Percentiles rank a stretch among this genome's conserved stretches.
Conservation (phyloP, 2,113 vertebrate genomes). For the Corythornis cristatus region DNA sequence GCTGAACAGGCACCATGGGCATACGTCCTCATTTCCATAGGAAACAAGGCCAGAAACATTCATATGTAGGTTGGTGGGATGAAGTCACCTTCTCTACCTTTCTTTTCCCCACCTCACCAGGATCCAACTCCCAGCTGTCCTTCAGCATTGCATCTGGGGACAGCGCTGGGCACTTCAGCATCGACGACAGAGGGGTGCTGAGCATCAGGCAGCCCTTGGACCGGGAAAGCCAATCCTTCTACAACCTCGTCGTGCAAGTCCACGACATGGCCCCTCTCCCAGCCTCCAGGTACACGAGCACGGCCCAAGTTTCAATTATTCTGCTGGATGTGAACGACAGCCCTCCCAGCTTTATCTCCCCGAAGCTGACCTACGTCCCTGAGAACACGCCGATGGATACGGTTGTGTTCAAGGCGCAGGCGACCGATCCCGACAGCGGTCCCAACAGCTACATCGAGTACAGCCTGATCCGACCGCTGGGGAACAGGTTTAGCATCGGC, state of each 20-base stretch:
- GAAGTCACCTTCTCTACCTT: neutral
- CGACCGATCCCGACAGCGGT: conserved; percentile 89
- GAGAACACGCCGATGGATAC: conserved; percentile 94
- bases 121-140: conserved; percentile 84
- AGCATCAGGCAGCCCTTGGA: conserved; percentile 84
- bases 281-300: conserved; percentile 85
- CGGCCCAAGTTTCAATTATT: conserved; percentile 92
- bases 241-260: conserved; percentile 89
- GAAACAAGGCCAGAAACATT: neutral
- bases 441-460: conserved; percentile 98
- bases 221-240: conserved; percentile 93
- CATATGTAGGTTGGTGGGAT: neutral
- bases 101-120: conserved; percentile 64
- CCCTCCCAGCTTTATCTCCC: conserved; percentile 87
- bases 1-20: accelerated
- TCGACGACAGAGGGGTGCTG: conserved; percentile 80
- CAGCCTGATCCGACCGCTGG: conserved; percentile 78
- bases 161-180: conserved; percentile 83
- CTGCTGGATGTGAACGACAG: conserved; percentile 94
- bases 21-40: neutral
- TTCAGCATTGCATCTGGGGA: conserved; percentile 91
- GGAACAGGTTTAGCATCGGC: conserved; percentile 87
- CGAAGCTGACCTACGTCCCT: conserved; percentile 87
- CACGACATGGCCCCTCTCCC: conserved; percentile 84
- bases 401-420: conserved; percentile 86